Conservation (phyloP, 53 echinoderm and acorn worm genomes). For the Actinopyga echinites region DNA sequence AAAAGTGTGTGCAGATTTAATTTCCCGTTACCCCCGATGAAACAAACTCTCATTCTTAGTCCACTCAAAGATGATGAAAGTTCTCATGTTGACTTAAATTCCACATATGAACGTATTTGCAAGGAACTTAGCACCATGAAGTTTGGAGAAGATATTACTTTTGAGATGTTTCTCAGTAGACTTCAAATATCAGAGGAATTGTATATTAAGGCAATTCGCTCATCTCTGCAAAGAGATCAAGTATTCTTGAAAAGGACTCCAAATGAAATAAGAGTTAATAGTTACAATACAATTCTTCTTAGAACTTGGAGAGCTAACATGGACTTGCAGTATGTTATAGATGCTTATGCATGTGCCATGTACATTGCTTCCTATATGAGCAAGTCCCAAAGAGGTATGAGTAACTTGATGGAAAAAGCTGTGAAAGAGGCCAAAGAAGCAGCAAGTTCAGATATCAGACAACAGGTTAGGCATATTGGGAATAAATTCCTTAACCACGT, state of each 20-base stretch:
- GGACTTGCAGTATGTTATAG: constrained; percentile 11
- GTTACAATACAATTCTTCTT: constrained; percentile 1
- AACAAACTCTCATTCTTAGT: not conserved
- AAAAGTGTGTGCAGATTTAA: constrained; percentile 41
- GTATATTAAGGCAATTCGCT: constrained; percentile 22
- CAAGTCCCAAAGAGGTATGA: constrained; percentile 39
- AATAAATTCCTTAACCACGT: constrained; percentile 16
- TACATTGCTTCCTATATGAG: too few relatives aligned
- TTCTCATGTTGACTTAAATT: not conserved
- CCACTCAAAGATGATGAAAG: constrained; percentile 1
- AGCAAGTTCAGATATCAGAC: not conserved
- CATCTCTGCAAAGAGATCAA: not conserved
- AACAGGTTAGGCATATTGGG: not conserved
- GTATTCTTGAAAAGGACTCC: constrained; percentile 9
- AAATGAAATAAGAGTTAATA: constrained; percentile 10
- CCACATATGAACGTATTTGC: not conserved
- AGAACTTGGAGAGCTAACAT: not conserved
- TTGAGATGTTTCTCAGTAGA: constrained; percentile 2
- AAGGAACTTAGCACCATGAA: not conserved
- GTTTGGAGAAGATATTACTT: constrained; percentile 6
- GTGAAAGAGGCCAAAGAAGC: constrained; percentile 13
- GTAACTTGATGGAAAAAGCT: not conserved
- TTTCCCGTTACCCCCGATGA: constrained; percentile 14
- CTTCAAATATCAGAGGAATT: not conserved
- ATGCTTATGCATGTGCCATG: constrained; percentile 28